A percentile compares a stretch with the other conserved stretches of the same genome.
phyloP scores from a whole-genome alignment of 2,888 invertebrate species.

The Hesperia comma region DNA sequence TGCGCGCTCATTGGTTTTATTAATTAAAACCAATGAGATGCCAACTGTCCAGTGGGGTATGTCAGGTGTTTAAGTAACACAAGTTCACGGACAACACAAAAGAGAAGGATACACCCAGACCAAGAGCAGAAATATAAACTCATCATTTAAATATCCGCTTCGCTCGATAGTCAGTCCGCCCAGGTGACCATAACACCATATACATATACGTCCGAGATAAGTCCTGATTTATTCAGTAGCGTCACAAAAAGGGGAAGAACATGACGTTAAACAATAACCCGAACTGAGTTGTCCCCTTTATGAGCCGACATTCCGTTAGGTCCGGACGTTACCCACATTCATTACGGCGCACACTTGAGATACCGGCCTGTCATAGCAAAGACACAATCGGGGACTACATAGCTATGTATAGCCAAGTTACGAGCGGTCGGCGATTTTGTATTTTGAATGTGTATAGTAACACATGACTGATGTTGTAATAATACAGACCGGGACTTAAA shows the following conservation, averaged over 20 bases:
- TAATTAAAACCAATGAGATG: too few relatives aligned
- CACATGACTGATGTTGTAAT: background rate
- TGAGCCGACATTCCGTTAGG: slow-evolving; percentile 11
- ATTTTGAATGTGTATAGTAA: background rate
- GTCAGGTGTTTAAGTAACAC: too few relatives aligned
- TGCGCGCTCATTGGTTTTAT: too few relatives aligned
- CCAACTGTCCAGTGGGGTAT: too few relatives aligned
- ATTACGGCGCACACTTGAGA: slow-evolving; percentile 11
- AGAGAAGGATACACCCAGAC: too few relatives aligned
- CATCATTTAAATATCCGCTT: too few relatives aligned
- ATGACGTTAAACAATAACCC: background rate
- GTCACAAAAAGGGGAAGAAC: background rate
- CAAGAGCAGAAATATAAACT: too few relatives aligned
- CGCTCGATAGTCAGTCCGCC: too few relatives aligned
- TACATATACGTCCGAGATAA: too few relatives aligned
- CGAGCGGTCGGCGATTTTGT: background rate
- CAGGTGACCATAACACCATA: too few relatives aligned
- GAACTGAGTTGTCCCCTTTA: slow-evolving; percentile 5
- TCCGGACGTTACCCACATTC: slow-evolving; percentile 17
- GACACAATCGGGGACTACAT: slow-evolving; percentile 13
- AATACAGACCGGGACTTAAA: too few relatives aligned
- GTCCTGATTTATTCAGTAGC: background rate
- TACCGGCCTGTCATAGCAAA: slow-evolving; percentile 15
- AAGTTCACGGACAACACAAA: too few relatives aligned
- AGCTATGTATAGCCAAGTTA: background rate